Conservation (phyloP, 2,797 vertebrate genomes). For the Mus spretus region DNA sequence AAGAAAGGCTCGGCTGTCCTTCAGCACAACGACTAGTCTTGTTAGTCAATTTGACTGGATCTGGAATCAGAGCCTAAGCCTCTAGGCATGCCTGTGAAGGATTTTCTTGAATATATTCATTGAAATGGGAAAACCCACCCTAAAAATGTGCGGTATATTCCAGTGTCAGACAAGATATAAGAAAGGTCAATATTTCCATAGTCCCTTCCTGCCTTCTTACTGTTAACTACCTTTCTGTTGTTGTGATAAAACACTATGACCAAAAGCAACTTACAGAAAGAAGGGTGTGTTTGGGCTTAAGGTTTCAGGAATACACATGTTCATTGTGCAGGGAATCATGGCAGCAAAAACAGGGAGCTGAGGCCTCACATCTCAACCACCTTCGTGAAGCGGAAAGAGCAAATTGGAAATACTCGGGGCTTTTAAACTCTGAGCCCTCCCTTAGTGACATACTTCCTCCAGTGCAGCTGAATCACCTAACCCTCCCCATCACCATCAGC, state of each 20-base stretch:
- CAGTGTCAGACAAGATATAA: no score
- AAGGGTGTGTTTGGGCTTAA: background rate
- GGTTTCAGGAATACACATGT: background rate
- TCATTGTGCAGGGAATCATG: background rate
- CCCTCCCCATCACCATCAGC: background rate
- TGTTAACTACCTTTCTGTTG: background rate
- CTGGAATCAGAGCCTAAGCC: background rate
- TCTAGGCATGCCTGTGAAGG: background rate
- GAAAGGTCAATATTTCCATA: background rate
- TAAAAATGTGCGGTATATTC: no score
- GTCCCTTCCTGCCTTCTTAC: background rate
- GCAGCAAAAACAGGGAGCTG: background rate
- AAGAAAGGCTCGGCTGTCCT: background rate
- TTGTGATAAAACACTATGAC: background rate
- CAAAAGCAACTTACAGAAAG: background rate
- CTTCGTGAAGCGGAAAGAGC: background rate
- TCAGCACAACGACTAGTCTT: background rate
- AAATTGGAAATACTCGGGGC: no score
- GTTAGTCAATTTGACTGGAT: background rate
- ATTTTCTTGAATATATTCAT: background rate
- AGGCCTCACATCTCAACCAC: background rate
- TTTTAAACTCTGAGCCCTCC: background rate
- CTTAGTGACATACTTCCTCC: background rate
- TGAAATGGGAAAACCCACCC: background rate
- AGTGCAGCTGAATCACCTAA: background rate